Evolutionary conservation across 2,113 vertebrate genomes (phyloP).

Genomic region (Entomyzon cyanotis): DNA sequence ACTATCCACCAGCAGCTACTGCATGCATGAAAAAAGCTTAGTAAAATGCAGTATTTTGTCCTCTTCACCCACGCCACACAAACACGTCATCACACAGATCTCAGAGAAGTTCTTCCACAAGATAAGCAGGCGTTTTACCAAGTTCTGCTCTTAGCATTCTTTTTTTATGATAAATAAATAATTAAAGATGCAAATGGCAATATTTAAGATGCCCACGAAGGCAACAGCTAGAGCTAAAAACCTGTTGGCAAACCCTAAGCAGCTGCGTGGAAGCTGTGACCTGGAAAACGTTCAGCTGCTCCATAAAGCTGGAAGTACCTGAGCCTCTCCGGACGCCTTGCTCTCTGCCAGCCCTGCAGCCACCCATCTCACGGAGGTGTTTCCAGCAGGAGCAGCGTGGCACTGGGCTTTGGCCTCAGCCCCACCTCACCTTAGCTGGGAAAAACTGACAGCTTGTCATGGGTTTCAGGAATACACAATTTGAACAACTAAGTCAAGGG

Average conservation of each 20-base stretch:
- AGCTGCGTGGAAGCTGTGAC: not conserved
- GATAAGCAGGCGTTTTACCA: not conserved
- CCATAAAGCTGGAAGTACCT: not conserved
- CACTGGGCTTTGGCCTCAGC: not conserved
- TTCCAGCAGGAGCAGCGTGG: not conserved
- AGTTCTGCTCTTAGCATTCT: not conserved
- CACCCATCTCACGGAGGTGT: accelerated
- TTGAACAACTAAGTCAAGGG: not conserved
- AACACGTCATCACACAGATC: not conserved
- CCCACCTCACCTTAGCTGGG: not conserved
- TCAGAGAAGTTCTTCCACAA: not conserved
- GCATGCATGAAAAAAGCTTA: not conserved
- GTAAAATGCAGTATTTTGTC: not conserved
- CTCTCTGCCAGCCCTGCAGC: not conserved
- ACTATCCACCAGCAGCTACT: not conserved
- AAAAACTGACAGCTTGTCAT: not conserved
- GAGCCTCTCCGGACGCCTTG: accelerated
- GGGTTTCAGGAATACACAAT: not conserved
- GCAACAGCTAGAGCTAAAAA: not conserved
- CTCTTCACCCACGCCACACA: not conserved
- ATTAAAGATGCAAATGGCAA: not conserved
- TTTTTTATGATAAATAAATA: not conserved
- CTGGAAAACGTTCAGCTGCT: not conserved
- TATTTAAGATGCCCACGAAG: not conserved
- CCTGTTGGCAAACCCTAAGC: not conserved